Percentiles rank a stretch among this genome's conserved stretches.
Evolutionary conservation across 64 coral and sea anemone genomes (phyloP).

Genomic region (Montipora efflorescens): DNA sequence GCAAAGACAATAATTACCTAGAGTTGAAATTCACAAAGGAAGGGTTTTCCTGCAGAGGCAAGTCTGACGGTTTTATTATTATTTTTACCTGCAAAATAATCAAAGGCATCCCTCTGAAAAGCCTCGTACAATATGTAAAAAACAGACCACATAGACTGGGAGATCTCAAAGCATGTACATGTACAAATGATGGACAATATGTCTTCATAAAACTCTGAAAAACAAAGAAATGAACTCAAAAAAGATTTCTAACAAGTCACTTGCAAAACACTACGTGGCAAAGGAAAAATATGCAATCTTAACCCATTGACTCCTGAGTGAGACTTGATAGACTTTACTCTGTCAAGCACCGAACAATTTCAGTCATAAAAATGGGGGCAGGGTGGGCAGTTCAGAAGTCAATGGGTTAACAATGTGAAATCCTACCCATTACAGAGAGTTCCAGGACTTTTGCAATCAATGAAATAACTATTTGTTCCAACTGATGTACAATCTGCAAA

Average conservation of each 20-base stretch:
- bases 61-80: background rate
- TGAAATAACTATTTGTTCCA: constrained; percentile 74
- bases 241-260: no score
- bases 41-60: background rate
- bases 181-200: constrained; percentile 89
- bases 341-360: no score
- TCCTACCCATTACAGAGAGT: constrained; percentile 82
- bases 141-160: constrained; percentile 84
- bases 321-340: no score
- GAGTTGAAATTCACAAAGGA: background rate
- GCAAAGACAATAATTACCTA: background rate
- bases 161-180: constrained; percentile 93
- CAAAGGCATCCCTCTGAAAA: constrained; percentile 94
- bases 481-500: constrained; percentile 78
- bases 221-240: background rate
- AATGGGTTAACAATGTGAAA: background rate
- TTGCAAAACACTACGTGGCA: no score
- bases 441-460: constrained; percentile 82
- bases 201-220: constrained; percentile 89
- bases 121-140: constrained; percentile 84
- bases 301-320: no score
- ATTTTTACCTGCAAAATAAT: constrained; percentile 87
- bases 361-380: no score
- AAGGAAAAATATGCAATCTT: no score
- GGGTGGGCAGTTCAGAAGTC: no score